These are phyloP conservation scores for Zelleria hepariella DNA, from an alignment of 2,888 invertebrate species.

Conservation along the genomic window DNA sequence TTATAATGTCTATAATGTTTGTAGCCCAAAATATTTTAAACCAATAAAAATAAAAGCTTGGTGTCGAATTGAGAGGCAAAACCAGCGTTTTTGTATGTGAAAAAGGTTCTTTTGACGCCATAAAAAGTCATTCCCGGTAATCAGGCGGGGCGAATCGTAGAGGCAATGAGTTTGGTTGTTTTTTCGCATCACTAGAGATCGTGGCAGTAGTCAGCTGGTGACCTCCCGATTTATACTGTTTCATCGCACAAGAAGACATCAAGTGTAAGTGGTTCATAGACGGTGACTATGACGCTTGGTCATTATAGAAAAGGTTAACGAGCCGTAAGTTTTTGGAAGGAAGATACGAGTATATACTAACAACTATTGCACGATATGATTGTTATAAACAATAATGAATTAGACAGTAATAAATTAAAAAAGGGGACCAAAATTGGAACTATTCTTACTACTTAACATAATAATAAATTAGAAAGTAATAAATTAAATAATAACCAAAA, in stretches of 20 bases:
- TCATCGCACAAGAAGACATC: neutral
- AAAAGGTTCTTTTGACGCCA: neutral
- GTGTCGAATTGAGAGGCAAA: neutral
- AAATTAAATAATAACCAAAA: no score
- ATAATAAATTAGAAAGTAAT: no score
- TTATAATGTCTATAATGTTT: no score
- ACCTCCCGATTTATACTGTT: neutral
- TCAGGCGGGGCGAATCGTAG: slow-evolving; percentile 1
- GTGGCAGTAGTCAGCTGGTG: neutral
- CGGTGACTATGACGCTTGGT: neutral
- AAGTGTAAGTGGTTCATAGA: neutral
- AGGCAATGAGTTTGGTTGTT: neutral
- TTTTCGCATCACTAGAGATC: neutral
- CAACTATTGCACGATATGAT: neutral
- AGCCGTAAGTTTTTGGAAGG: neutral
- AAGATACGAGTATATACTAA: neutral
- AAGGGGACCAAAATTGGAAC: no score
- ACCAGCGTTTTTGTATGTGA: neutral
- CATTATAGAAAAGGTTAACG: neutral
- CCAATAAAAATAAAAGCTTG: no score
- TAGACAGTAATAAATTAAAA: no score
- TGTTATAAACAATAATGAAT: no score
- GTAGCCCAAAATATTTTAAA: no score
- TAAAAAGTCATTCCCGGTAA: neutral
- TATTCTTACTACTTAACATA: no score